A percentile compares a stretch with the other conserved stretches of the same genome.
Conservation (phyloP, 1,140 invertebrate genomes). For the Drosophila pectinifera region DNA sequence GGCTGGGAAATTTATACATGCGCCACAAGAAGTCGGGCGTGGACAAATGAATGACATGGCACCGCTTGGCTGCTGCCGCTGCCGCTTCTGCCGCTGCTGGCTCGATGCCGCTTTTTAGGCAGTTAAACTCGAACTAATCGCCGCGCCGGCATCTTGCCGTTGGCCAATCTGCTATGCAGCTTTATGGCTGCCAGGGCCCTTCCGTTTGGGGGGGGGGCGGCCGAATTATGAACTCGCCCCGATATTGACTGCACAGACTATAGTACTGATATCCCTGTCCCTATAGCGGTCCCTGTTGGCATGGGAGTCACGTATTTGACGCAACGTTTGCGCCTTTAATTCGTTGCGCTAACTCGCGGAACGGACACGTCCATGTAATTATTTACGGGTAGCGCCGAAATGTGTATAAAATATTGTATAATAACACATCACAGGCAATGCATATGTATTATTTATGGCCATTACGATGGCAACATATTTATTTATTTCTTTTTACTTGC, state of each 20-base stretch:
- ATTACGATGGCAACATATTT: slow-evolving; percentile 67
- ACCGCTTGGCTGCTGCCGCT: slow-evolving; percentile 45
- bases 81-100: slow-evolving; percentile 7
- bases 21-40: slow-evolving; percentile 76
- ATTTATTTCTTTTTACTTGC: slow-evolving; percentile 41
- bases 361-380: slow-evolving; percentile 75
- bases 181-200: slow-evolving; percentile 71
- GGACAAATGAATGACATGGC: slow-evolving; percentile 82
- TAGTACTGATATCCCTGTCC: slow-evolving; percentile 8
- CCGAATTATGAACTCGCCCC: slow-evolving; percentile 73
- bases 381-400: slow-evolving; percentile 71
- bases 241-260: slow-evolving; percentile 61
- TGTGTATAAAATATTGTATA: slow-evolving; percentile 72
- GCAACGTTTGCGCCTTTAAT: slow-evolving; percentile 80
- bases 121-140: slow-evolving; percentile 80
- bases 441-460: slow-evolving; percentile 75
- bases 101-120: slow-evolving; percentile 57
- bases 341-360: slow-evolving; percentile 63
- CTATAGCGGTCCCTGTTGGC: slow-evolving; percentile 40
- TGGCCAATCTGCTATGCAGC: slow-evolving; percentile 74
- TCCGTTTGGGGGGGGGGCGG: slow-evolving; percentile 63
- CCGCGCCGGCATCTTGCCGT: slow-evolving; percentile 58
- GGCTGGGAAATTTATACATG: slow-evolving; percentile 77
- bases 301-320: slow-evolving; percentile 81
- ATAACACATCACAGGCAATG: slow-evolving; percentile 70